Percentiles rank a stretch among this genome's conserved stretches.
Evolutionary conservation across 2,888 invertebrate genomes (phyloP).

Genomic region (Agelastica alni): DNA sequence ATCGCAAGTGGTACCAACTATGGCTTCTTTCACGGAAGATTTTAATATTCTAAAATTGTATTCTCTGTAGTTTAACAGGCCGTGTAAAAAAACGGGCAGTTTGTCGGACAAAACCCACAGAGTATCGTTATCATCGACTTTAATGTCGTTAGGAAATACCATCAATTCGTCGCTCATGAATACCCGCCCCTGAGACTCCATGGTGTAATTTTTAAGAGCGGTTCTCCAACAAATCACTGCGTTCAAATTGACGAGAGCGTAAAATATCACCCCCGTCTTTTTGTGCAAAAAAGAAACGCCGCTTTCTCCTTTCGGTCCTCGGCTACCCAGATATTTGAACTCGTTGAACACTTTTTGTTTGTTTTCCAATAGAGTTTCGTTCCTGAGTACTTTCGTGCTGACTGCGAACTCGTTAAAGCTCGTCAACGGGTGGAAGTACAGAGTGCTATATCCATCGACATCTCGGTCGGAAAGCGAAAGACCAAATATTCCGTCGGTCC

Average conservation of each 20-base stretch:
- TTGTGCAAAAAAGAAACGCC: constrained; percentile 74
- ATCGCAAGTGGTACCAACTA: constrained; percentile 73
- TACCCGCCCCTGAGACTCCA: constrained; percentile 72
- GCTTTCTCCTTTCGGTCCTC: constrained; percentile 75
- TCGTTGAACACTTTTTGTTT: constrained; percentile 61
- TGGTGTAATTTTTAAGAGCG: constrained; percentile 67
- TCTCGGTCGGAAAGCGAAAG: constrained; percentile 69
- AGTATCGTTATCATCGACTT: constrained; percentile 72
- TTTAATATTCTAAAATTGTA: constrained; percentile 74
- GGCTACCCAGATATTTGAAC: constrained; percentile 69
- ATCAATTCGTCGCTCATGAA: constrained; percentile 72
- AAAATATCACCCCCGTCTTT: constrained; percentile 73
- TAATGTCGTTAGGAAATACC: constrained; percentile 76
- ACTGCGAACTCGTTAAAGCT: constrained; percentile 79
- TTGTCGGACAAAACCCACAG: constrained; percentile 77
- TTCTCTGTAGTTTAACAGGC: constrained; percentile 64
- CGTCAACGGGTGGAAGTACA: constrained; percentile 80
- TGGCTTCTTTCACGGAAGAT: constrained; percentile 70
- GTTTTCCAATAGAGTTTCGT: constrained; percentile 57
- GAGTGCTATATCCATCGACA: constrained; percentile 68
- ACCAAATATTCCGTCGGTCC: constrained; percentile 80
- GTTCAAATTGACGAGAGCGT: constrained; percentile 74
- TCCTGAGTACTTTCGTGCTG: constrained; percentile 68
- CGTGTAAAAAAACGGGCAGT: constrained; percentile 73
- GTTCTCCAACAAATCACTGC: constrained; percentile 81